Conservation (phyloP, 1,140 invertebrate genomes). For the Drosophila sp. region DNA sequence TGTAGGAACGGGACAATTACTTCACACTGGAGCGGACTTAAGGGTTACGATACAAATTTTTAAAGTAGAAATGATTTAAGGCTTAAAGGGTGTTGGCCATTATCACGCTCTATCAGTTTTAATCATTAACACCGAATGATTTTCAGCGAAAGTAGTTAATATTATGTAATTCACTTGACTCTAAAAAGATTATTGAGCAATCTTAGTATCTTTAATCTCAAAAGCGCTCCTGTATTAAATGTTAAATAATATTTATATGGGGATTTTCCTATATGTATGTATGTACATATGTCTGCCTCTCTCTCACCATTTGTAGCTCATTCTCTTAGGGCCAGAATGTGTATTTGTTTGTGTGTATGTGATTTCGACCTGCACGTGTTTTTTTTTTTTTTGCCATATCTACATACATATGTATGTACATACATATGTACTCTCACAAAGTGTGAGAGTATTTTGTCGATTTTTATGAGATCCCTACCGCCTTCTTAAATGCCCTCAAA, state of each 20-base stretch:
- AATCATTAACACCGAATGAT: too few relatives aligned
- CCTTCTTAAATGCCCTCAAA: not conserved
- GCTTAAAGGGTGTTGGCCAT: too few relatives aligned
- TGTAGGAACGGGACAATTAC: not conserved
- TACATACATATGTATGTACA: not conserved
- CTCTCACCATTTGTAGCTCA: not conserved
- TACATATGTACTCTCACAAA: constrained; percentile 14
- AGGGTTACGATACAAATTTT: not conserved
- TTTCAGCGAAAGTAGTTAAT: too few relatives aligned
- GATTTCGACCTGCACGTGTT: constrained; percentile 40
- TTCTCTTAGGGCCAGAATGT: not conserved
- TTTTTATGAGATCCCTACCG: constrained; percentile 22
- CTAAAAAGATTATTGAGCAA: not conserved
- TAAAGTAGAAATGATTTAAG: too few relatives aligned
- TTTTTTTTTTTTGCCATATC: constrained; percentile 31
- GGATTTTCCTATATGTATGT: constrained; percentile 13
- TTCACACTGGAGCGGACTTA: constrained; percentile 37
- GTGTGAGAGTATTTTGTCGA: constrained; percentile 33
- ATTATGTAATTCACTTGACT: too few relatives aligned
- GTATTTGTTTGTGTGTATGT: constrained; percentile 11
- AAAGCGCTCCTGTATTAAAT: constrained; percentile 29
- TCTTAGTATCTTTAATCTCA: not conserved
- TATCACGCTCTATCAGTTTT: too few relatives aligned
- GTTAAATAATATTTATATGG: constrained; percentile 51
- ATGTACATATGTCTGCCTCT: constrained; percentile 4